These are phyloP conservation scores for Drosophila atroscutellata DNA, from an alignment of 2,888 invertebrate genomes.

Conservation along the genomic window DNA sequence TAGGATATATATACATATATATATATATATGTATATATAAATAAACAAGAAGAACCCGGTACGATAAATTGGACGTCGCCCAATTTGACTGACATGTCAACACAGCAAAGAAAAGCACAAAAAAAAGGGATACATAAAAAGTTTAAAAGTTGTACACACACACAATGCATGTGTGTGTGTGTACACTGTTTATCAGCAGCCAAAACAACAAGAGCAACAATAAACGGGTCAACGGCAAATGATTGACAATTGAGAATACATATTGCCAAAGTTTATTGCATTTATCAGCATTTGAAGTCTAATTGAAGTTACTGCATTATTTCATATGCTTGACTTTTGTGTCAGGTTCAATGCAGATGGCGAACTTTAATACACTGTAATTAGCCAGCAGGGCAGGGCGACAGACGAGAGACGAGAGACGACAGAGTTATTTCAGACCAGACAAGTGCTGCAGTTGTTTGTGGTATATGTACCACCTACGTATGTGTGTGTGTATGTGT, in stretches of 20 bases:
- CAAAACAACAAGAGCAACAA: background rate
- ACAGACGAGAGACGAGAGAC: constrained; percentile 1
- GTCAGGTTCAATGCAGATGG: constrained; percentile 18
- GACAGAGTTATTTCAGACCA: constrained; percentile 30
- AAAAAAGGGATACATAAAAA: constrained; percentile 4
- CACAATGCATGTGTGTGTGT: background rate
- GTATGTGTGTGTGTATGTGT: background rate
- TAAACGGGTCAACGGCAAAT: constrained; percentile 29
- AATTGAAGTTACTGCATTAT: constrained; percentile 28
- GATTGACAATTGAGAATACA: constrained; percentile 55
- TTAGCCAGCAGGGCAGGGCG: constrained; percentile 24
- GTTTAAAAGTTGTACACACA: background rate
- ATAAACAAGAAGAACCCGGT: constrained; percentile 36
- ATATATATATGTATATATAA: constrained; percentile 28
- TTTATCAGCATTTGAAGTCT: constrained; percentile 53
- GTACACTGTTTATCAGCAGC: constrained; percentile 59
- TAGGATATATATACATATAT: constrained; percentile 54
- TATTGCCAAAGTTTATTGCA: constrained; percentile 72
- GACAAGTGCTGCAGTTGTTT: constrained; percentile 57
- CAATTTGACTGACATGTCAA: constrained; percentile 77
- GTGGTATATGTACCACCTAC: constrained; percentile 28
- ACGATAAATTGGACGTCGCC: constrained; percentile 55
- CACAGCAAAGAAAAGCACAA: constrained; percentile 23
- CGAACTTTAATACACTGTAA: constrained; percentile 42
- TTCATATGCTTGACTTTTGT: constrained; percentile 13